phyloP scores from a whole-genome alignment of 2,888 invertebrate genomes.

The Eumerus sabulonum region DNA sequence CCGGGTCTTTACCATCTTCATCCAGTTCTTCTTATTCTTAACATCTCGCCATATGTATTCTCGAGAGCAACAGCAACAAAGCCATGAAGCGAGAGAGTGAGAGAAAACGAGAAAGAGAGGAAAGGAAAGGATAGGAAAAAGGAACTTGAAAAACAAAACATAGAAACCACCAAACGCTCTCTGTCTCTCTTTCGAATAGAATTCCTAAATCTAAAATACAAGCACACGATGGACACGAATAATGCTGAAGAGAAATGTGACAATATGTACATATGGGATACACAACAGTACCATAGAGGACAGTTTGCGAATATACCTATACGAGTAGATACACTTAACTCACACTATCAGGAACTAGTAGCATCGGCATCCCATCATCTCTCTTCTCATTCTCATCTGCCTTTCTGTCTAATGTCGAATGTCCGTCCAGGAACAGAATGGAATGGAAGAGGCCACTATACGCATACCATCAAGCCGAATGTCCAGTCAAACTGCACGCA shows the following conservation, averaged over 20 bases:
- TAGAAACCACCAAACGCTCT: not conserved
- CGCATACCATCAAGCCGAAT: not conserved
- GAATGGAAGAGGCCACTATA: conserved; percentile 28
- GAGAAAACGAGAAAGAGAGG: not conserved
- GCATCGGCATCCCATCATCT: conserved; percentile 19
- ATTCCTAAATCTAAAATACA: no score
- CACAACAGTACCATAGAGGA: no score
- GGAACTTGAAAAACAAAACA: conserved; percentile 36
- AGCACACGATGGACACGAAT: no score
- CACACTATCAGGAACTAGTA: not conserved
- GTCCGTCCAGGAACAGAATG: conserved; percentile 49
- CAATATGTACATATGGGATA: no score
- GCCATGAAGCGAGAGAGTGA: conserved; percentile 15
- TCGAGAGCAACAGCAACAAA: not conserved
- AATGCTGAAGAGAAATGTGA: no score
- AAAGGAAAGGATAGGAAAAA: no score
- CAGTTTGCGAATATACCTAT: conserved; percentile 17
- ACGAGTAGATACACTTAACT: no score
- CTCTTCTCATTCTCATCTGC: no score
- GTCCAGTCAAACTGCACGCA: conserved; percentile 13
- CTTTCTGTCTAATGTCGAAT: conserved; percentile 21
- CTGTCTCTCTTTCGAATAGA: not conserved
- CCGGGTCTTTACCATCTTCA: conserved; percentile 25
- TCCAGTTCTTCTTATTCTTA: not conserved
- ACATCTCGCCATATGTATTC: not conserved